A percentile compares a stretch with the other conserved stretches of the same genome.
phyloP scores from a whole-genome alignment of 1,140 invertebrate genomes.

The Chymomyza costata region DNA sequence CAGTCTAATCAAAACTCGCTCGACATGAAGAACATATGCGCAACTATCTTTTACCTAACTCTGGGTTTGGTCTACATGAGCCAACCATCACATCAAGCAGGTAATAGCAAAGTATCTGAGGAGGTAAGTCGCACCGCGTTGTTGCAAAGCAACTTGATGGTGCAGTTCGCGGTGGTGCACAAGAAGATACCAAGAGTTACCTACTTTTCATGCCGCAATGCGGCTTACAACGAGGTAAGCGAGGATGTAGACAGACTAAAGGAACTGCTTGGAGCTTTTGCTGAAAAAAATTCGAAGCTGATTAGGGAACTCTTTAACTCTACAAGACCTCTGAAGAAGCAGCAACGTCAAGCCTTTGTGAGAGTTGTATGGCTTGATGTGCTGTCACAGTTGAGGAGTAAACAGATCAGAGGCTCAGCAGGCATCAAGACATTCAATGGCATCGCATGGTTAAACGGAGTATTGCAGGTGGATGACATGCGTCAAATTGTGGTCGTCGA shows the following conservation, averaged over 20 bases:
- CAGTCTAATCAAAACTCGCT: no score
- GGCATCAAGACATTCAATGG: neutral
- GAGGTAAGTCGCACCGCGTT: slow-evolving; percentile 33
- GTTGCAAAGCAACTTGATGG: slow-evolving; percentile 38
- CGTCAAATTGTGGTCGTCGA: slow-evolving; percentile 66
- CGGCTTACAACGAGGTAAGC: slow-evolving; percentile 20
- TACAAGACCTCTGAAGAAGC: slow-evolving; percentile 19
- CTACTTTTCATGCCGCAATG: slow-evolving; percentile 63
- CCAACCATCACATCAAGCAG: no score
- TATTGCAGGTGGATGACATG: slow-evolving; percentile 49
- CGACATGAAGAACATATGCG: no score
- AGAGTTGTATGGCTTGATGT: slow-evolving; percentile 59
- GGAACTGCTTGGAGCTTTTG: slow-evolving; percentile 36
- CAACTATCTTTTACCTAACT: no score
- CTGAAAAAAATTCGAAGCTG: slow-evolving; percentile 54
- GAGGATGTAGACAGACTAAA: slow-evolving; percentile 11
- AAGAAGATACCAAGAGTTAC: slow-evolving; percentile 68
- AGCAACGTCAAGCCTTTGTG: slow-evolving; percentile 42
- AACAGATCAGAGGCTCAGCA: slow-evolving; percentile 1
- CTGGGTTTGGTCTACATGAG: no score
- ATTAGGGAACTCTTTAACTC: slow-evolving; percentile 49
- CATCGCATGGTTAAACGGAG: slow-evolving; percentile 51
- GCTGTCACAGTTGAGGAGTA: slow-evolving; percentile 26
- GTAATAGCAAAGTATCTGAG: no score
- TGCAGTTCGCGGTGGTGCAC: slow-evolving; percentile 44